Percentiles rank a stretch among this genome's conserved stretches.
phyloP scores from a whole-genome alignment of 2,113 vertebrate genomes.

The Sterrhoptilus dennistouni region DNA sequence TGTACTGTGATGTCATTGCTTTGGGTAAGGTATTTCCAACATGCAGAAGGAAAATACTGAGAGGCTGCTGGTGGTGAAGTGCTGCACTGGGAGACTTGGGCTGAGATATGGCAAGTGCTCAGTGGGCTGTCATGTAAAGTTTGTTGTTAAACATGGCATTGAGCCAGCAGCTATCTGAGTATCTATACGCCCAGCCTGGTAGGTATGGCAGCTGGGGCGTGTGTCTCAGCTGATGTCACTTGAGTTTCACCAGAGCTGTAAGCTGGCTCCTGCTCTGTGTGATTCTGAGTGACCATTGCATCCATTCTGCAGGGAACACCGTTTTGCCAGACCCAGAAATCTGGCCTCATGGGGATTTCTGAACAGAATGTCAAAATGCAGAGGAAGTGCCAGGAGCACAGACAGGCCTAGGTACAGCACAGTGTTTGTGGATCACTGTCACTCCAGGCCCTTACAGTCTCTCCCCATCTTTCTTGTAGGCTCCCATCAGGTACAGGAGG shows the following conservation, averaged over 20 bases:
- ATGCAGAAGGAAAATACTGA: background rate
- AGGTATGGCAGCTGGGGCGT: background rate
- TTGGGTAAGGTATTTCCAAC: background rate
- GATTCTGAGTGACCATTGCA: background rate
- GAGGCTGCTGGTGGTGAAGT: background rate
- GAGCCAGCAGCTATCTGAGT: background rate
- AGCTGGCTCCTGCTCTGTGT: background rate
- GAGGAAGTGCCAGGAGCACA: background rate
- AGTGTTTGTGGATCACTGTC: background rate
- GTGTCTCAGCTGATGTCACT: background rate
- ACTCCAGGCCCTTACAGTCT: background rate
- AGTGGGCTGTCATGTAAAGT: background rate
- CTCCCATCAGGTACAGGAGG: background rate
- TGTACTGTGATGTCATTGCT: rapidly evolving
- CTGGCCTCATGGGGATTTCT: background rate
- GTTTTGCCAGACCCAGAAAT: background rate
- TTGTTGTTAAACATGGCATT: background rate
- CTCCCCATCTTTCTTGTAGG: background rate
- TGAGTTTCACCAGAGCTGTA: background rate
- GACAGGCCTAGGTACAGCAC: background rate
- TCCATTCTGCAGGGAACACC: background rate
- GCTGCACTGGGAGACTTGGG: background rate
- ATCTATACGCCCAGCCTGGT: background rate
- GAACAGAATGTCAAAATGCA: background rate
- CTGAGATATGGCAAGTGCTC: background rate